Conservation (phyloP, 2,888 invertebrate species). For the Polyommatus iphigenia region DNA sequence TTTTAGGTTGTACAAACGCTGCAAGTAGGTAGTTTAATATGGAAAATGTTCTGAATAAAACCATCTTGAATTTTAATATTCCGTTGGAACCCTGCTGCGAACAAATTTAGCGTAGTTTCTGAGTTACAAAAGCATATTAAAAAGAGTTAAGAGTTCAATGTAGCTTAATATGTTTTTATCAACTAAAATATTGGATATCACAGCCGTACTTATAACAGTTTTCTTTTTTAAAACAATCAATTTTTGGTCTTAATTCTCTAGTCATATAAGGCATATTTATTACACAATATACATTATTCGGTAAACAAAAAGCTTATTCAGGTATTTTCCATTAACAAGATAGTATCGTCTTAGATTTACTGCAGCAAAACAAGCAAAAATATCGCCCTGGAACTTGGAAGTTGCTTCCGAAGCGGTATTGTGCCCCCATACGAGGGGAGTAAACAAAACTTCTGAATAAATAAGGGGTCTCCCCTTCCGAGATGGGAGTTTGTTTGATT, state of each 20-base stretch:
- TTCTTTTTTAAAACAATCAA: too few relatives aligned
- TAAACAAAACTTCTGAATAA: constrained; percentile 80
- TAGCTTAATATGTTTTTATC: too few relatives aligned
- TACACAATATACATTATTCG: background rate
- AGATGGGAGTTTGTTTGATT: constrained; percentile 72
- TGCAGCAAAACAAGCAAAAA: constrained; percentile 62
- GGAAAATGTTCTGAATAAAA: constrained; percentile 8
- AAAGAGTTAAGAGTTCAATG: background rate
- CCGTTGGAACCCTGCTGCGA: background rate
- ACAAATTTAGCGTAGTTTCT: background rate
- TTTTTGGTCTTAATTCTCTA: background rate
- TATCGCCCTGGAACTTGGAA: constrained; percentile 57
- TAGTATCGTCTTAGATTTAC: constrained; percentile 48
- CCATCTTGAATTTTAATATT: background rate
- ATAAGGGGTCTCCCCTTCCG: constrained; percentile 71
- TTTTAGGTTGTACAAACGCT: constrained; percentile 42
- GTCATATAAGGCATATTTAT: background rate
- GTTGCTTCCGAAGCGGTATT: constrained; percentile 57
- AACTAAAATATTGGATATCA: too few relatives aligned
- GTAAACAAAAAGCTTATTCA: constrained; percentile 23
- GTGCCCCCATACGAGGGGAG: constrained; percentile 59
- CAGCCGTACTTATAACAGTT: too few relatives aligned
- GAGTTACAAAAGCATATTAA: background rate
- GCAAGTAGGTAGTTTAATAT: constrained; percentile 20
- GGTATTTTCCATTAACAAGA: constrained; percentile 36